Evolutionary conservation across 2,113 vertebrate species (phyloP), one percentile per base, ranked within the genome.

Genomic region (Oncorhynchus gorbuscha): DNA sequence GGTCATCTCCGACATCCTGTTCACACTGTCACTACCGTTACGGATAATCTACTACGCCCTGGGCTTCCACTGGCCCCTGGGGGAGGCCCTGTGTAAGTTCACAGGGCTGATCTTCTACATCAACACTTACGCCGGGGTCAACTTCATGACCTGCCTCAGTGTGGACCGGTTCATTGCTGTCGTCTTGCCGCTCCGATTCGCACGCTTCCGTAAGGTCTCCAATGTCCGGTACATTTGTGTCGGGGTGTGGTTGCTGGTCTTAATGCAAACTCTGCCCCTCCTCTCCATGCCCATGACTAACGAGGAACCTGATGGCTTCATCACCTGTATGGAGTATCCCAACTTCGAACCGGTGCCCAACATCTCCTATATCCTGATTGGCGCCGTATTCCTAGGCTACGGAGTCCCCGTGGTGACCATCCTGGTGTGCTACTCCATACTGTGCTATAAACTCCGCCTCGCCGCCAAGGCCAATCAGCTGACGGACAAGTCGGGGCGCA

Each of bases 121-220:
- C 75, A 99, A 99, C 90, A 97, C 96, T 11, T 99, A 99, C 0
- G 96, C 97, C 0, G 95, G 97, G 0, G 97, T 99, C 18, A 98
- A 97, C 86, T 99, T 99, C 87, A 99, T 99, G 98, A 98, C 96
- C 0, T 98, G 97, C 81, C 88, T 99, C 72, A 99, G 98, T 26
- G 87, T 99, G 0, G 98, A 99, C 83, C 94, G 98, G 11, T 97
- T 97, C 85, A 94, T 99, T 0, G 97, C 97, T 0, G 96, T 99
- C 3, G 96, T 99, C 18, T 93, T 97, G 65, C 97, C 97, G 0
- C 91, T 97, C 73, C 94, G 95, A 58, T 96, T 95, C 67, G 87
- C 87, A 59, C 93, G 92, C 62, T 90, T 97, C 69, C 93, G 96
- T 77, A 96, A 93, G 76, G 91, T 96, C 64, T 92, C 91, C 22